Base-by-base conservation (phyloP, 2,888 invertebrate genomes). In the Acronicta leporina region DNA sequence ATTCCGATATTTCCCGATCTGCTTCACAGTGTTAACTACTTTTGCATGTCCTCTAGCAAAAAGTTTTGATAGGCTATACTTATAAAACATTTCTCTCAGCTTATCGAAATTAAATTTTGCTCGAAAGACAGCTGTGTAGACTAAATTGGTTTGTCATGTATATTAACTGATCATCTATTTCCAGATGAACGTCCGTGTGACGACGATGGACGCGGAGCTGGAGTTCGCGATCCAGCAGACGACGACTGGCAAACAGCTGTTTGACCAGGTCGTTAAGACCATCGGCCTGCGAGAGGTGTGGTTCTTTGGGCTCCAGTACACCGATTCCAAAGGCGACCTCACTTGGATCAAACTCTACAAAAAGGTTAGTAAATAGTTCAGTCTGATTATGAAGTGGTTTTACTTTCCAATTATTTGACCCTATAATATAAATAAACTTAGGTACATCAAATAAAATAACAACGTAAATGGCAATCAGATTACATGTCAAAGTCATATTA, bases 131-230 rank as follows among this genome's bases (percentile, higher is more conserved):
- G n/a, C 38, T 15, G 10, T 16, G 8, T 1, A 15, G 7, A 8
- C 14, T 6, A 16, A n/a, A 9, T 9, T 38, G 27, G 9, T 25
- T 44, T 41, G 9, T 20, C 30, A 14, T 20, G 30, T 42, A 15
- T 40, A 45, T 43, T 55, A 47, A 61, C 20, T 9, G 20, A 40
- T 13, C 13, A n/a, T 63, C 7, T 64, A 47, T 33, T 91, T 95
- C 2, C 94, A 98, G 98, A 98, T 99, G 96, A 99, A 99, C 96
- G 99, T 99, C 91, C 98, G 99, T 95, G 99, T 99, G 96, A 99
- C 99, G 94, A 99, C 99, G 91, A 99, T 99, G 99, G 99, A 99
- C 96, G 99, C 99, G 94, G 99, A 99, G 96, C 96, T 99, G 97
- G 99, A 99, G 96, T 99, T 99, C 96, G 99, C 99, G 95, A 99